Conservation (phyloP, 2,113 vertebrate species). For the Glaucidium brasilianum region DNA sequence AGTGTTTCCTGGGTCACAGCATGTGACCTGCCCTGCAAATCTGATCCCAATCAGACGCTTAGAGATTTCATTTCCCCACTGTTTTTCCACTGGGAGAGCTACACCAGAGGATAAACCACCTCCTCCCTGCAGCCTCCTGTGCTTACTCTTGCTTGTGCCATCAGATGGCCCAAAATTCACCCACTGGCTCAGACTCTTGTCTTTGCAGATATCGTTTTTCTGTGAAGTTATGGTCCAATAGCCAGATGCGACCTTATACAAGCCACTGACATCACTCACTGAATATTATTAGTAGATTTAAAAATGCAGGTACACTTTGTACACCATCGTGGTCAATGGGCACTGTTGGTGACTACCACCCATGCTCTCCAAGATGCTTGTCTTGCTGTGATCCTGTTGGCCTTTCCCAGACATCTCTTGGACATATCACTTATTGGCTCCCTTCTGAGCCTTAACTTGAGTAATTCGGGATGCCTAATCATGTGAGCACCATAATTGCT, state of each 20-base stretch:
- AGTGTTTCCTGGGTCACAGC: neutral
- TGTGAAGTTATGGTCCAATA: neutral
- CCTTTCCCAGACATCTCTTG: neutral
- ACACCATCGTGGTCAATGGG: neutral
- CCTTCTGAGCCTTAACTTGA: neutral
- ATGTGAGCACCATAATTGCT: neutral
- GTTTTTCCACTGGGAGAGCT: neutral
- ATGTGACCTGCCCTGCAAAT: neutral
- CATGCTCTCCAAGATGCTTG: accelerated
- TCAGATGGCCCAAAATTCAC: neutral
- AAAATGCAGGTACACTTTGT: neutral
- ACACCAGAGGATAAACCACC: neutral
- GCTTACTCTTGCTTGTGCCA: neutral
- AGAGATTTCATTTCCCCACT: neutral
- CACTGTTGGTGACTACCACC: neutral
- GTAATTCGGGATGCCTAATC: neutral
- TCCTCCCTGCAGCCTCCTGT: neutral
- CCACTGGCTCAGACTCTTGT: neutral
- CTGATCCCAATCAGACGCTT: neutral
- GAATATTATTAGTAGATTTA: neutral
- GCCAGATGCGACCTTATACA: accelerated
- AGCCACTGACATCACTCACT: neutral
- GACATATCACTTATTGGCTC: neutral
- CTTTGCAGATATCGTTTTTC: neutral
- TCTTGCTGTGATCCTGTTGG: neutral